phyloP scores from a whole-genome alignment of 2,113 vertebrate species.

The Solenodon paradoxus region DNA sequence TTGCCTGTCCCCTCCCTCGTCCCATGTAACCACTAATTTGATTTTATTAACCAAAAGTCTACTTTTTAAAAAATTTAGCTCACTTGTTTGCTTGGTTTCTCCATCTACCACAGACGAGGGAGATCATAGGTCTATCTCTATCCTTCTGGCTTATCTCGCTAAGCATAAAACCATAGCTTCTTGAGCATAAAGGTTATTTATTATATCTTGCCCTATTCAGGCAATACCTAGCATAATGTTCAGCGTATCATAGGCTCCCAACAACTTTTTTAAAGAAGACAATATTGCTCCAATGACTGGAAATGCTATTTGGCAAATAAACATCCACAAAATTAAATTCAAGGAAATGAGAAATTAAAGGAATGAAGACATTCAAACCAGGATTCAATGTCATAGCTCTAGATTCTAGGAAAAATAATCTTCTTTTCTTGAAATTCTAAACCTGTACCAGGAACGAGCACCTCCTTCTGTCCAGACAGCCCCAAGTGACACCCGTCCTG shows the following conservation, averaged over 20 bases:
- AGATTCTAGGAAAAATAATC: not conserved
- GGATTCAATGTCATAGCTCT: not conserved
- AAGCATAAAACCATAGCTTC: not conserved
- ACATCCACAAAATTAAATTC: constrained; percentile 50
- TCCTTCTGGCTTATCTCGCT: no score
- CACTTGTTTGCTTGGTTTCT: no score
- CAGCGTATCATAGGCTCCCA: not conserved
- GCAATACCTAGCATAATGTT: not conserved
- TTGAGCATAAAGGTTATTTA: not conserved
- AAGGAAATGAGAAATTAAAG: constrained; percentile 40
- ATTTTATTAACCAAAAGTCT: no score
- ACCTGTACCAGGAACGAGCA: not conserved
- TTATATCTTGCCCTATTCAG: constrained; percentile 23
- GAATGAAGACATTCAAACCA: not conserved
- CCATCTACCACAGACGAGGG: no score
- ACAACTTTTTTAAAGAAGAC: not conserved
- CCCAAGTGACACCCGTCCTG: no score
- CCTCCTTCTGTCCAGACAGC: not conserved
- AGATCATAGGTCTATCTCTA: no score
- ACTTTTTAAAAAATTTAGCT: no score
- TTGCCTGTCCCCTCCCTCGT: no score
- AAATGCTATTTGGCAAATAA: constrained; percentile 37
- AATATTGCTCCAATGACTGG: not conserved
- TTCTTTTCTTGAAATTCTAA: constrained; percentile 13
- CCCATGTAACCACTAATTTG: no score